phyloP scores from a whole-genome alignment of 2,888 invertebrate genomes.

The Brenthis hecate region DNA sequence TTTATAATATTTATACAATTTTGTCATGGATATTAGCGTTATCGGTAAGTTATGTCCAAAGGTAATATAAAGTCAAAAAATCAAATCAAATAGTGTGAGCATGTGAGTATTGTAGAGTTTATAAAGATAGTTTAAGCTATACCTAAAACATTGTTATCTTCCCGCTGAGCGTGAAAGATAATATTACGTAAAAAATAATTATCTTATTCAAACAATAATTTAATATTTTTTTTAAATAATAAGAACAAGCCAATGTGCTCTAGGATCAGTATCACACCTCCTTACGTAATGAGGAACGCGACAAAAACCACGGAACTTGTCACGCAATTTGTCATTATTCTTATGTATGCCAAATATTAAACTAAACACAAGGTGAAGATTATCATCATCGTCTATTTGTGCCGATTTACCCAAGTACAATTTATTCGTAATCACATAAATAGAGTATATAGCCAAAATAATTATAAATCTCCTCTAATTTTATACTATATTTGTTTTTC shows the following conservation, averaged over 20 bases:
- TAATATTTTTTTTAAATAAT: neutral
- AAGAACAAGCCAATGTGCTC: conserved; percentile 26
- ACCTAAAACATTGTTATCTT: too few relatives aligned
- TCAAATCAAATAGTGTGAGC: too few relatives aligned
- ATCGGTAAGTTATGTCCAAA: too few relatives aligned
- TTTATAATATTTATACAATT: too few relatives aligned
- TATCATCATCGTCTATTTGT: conserved; percentile 14
- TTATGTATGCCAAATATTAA: conserved; percentile 44
- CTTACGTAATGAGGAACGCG: conserved; percentile 42
- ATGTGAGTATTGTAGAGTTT: too few relatives aligned
- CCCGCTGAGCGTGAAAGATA: too few relatives aligned
- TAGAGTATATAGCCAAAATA: neutral
- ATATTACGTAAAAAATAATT: too few relatives aligned
- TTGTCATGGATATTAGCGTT: too few relatives aligned
- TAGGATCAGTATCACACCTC: conserved; percentile 37
- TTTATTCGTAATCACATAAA: neutral
- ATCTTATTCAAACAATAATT: neutral
- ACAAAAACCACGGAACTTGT: conserved; percentile 52
- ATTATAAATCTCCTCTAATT: neutral
- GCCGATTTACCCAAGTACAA: neutral
- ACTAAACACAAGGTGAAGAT: conserved; percentile 36
- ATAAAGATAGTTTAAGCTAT: too few relatives aligned
- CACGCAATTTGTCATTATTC: conserved; percentile 45
- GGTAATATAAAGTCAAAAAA: too few relatives aligned
- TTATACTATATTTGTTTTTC: too few relatives aligned